Percentiles rank a stretch among this genome's conserved stretches.
Evolutionary conservation across 2,113 vertebrate species (phyloP).

Genomic region (Elephas maximus): DNA sequence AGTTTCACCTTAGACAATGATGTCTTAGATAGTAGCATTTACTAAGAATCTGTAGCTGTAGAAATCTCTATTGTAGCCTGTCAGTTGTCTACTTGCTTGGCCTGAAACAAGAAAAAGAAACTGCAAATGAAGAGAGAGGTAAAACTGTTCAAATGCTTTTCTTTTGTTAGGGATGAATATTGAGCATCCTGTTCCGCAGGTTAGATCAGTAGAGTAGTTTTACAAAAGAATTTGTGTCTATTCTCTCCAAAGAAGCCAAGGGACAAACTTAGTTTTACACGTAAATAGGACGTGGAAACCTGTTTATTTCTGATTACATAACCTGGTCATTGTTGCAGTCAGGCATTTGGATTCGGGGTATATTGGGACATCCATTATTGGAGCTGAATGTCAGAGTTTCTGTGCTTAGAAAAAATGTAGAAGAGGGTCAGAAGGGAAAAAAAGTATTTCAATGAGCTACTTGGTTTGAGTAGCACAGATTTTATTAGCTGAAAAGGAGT

Average conservation of each 20-base stretch:
- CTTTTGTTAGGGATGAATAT: background rate
- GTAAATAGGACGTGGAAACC: background rate
- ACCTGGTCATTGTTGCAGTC: constrained; percentile 66
- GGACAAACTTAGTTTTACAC: constrained; percentile 38
- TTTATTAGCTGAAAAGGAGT: constrained; percentile 60
- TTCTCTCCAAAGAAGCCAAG: constrained; percentile 11
- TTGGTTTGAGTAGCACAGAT: constrained; percentile 55
- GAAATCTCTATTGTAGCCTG: background rate
- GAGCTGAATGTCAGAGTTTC: background rate
- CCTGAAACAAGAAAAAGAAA: constrained; percentile 13
- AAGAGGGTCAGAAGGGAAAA: background rate
- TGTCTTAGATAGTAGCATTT: background rate
- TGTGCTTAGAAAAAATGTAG: background rate
- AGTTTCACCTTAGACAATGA: background rate
- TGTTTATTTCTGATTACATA: constrained; percentile 66
- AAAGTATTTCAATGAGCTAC: constrained; percentile 32
- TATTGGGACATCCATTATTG: constrained; percentile 3
- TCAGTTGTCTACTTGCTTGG: background rate
- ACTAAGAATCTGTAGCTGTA: background rate
- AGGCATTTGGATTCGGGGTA: constrained; percentile 49
- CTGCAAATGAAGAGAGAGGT: background rate
- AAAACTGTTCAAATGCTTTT: background rate
- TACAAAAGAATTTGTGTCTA: constrained; percentile 35
- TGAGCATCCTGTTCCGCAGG: background rate
- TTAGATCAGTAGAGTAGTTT: constrained; percentile 1